Percentiles rank a stretch among this genome's conserved stretches.
These are phyloP conservation scores for Sarcophilus harrisii DNA, from an alignment of 2,797 vertebrate species.

Conservation along the genomic window DNA sequence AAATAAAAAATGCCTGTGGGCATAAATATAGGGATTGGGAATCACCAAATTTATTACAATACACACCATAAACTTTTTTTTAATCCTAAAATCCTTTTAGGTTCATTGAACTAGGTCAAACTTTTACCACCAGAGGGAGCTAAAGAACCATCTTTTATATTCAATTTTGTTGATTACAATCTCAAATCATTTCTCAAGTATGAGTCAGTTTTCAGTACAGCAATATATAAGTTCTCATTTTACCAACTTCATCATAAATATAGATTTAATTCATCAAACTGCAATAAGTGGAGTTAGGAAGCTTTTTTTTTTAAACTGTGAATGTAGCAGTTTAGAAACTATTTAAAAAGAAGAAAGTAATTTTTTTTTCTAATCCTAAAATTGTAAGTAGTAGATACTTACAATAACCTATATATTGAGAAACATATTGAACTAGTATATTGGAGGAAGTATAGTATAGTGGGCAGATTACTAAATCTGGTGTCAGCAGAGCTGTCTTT, in stretches of 20 bases:
- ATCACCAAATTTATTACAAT: neutral
- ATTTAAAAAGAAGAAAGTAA: neutral
- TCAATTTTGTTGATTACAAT: neutral
- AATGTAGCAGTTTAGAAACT: no score
- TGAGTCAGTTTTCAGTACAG: neutral
- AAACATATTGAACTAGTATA: neutral
- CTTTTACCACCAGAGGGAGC: constrained; percentile 68
- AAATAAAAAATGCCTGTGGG: no score
- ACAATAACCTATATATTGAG: neutral
- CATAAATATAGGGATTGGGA: no score
- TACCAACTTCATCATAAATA: neutral
- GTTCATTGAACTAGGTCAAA: constrained; percentile 38
- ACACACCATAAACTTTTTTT: neutral
- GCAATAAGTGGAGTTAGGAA: neutral
- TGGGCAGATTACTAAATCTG: neutral
- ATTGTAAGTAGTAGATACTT: neutral
- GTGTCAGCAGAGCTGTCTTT: neutral
- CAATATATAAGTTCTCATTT: neutral
- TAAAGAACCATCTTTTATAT: neutral
- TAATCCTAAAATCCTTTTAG: neutral
- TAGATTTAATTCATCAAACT: neutral
- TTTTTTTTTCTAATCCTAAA: neutral
- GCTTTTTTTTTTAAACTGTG: neutral
- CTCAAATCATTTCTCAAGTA: neutral
- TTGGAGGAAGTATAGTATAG: neutral